Percentiles rank a stretch among this genome's conserved stretches.
Conservation (phyloP, 2,113 vertebrate species). For the Lutjanus erythropterus region DNA sequence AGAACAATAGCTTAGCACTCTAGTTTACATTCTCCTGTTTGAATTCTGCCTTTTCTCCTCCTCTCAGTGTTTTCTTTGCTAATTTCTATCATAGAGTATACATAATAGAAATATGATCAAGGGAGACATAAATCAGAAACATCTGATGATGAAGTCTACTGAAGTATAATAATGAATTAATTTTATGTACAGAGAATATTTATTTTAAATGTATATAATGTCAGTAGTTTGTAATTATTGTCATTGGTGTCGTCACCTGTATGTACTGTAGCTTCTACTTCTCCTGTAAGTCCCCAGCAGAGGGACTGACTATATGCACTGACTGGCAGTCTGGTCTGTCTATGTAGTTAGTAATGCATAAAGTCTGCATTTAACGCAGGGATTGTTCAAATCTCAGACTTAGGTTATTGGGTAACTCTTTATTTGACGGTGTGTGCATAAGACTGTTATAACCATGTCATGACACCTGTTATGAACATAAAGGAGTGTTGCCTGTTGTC, state of each 20-base stretch:
- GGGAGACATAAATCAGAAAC: slow-evolving; percentile 37
- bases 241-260: slow-evolving; percentile 54
- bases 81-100: slow-evolving; percentile 38
- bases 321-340: slow-evolving; percentile 61
- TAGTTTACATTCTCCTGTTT: slow-evolving; percentile 28
- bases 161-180: slow-evolving; percentile 58
- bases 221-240: slow-evolving; percentile 60
- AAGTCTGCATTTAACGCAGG: slow-evolving; percentile 51
- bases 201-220: slow-evolving; percentile 74
- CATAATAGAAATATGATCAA: slow-evolving; percentile 38
- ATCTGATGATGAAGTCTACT: slow-evolving; percentile 35
- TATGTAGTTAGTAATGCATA: slow-evolving; percentile 47
- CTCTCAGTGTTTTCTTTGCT: slow-evolving; percentile 20
- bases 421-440: too few species aligned
- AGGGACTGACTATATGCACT: slow-evolving; percentile 74
- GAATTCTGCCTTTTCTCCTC: background rate
- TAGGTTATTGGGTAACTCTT: too few species aligned
- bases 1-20: background rate
- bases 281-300: slow-evolving; percentile 57
- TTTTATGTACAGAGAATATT: slow-evolving; percentile 79
- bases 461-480: too few species aligned
- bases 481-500: too few species aligned
- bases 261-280: slow-evolving; percentile 47
- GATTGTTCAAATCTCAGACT: slow-evolving; percentile 26
- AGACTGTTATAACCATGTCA: too few species aligned